Evolutionary conservation across 2,113 vertebrate genomes (phyloP).

Genomic region (Lagopus muta): DNA sequence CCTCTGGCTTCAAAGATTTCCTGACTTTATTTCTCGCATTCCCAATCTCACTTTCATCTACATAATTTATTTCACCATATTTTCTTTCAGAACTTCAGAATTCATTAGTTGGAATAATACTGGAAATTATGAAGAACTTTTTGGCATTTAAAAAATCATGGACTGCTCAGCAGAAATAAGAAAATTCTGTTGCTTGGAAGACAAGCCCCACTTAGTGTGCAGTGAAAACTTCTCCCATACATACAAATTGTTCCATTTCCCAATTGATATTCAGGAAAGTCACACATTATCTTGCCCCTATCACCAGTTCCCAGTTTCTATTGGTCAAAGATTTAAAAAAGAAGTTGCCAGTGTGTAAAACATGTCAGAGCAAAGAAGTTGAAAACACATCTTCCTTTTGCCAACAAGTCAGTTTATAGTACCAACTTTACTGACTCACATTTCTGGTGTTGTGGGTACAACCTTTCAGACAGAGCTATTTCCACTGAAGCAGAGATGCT

Average conservation of each 20-base stretch:
- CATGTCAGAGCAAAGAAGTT: background rate
- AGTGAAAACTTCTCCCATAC: background rate
- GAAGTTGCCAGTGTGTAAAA: background rate
- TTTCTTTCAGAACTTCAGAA: background rate
- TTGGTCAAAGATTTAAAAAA: background rate
- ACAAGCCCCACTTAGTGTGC: background rate
- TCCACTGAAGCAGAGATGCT: background rate
- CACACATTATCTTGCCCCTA: background rate
- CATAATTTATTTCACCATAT: background rate
- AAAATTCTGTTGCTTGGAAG: background rate
- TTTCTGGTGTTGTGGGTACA: background rate
- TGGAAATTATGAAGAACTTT: background rate
- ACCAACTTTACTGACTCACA: background rate
- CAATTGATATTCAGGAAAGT: background rate
- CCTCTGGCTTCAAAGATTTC: background rate
- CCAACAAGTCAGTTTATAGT: background rate
- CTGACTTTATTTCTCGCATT: background rate
- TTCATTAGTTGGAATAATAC: background rate
- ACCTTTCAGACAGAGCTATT: background rate
- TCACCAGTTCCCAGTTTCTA: background rate
- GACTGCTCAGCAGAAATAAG: background rate
- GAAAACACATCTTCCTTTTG: background rate
- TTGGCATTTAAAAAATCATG: background rate
- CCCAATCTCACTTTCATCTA: background rate
- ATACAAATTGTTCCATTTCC: background rate